phyloP scores from a whole-genome alignment of 1,140 invertebrate species.

The Bombyx mandarina region DNA sequence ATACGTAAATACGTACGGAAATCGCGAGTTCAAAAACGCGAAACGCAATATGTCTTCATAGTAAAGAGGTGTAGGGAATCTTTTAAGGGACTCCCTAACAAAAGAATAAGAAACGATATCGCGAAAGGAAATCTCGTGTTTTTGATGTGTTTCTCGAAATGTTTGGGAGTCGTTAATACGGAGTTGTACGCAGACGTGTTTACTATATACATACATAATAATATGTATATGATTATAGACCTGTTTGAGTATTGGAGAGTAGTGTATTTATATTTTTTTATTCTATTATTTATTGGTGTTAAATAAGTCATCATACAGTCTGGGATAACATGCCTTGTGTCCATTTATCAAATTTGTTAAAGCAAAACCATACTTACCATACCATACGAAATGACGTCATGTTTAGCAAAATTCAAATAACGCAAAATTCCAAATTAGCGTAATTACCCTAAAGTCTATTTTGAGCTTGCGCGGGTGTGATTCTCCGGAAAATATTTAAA shows the following conservation, averaged over 20 bases:
- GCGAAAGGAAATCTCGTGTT: conserved; percentile 47
- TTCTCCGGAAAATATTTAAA: no score
- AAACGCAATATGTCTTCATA: conserved; percentile 70
- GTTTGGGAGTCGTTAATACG: conserved; percentile 16
- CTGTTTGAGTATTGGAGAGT: no score
- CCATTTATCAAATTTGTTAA: no score
- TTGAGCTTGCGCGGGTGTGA: no score
- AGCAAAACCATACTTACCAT: no score
- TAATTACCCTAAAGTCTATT: no score
- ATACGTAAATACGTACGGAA: conserved; percentile 66
- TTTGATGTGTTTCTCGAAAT: conserved; percentile 43
- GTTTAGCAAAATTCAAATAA: no score
- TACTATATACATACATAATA: conserved; percentile 2
- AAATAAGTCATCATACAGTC: no score
- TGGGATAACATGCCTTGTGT: no score
- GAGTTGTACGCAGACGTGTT: background rate
- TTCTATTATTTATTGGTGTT: background rate
- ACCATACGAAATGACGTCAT: no score
- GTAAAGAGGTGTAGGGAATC: conserved; percentile 54
- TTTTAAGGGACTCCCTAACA: conserved; percentile 52
- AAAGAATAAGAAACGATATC: conserved; percentile 47
- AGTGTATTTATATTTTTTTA: background rate
- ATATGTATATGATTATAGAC: conserved; percentile 3
- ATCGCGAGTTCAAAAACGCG: conserved; percentile 67
- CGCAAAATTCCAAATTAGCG: no score